Percentiles rank a stretch among this genome's conserved stretches.
Conservation (phyloP, 2,888 invertebrate genomes). For the Gerris lacustris region DNA sequence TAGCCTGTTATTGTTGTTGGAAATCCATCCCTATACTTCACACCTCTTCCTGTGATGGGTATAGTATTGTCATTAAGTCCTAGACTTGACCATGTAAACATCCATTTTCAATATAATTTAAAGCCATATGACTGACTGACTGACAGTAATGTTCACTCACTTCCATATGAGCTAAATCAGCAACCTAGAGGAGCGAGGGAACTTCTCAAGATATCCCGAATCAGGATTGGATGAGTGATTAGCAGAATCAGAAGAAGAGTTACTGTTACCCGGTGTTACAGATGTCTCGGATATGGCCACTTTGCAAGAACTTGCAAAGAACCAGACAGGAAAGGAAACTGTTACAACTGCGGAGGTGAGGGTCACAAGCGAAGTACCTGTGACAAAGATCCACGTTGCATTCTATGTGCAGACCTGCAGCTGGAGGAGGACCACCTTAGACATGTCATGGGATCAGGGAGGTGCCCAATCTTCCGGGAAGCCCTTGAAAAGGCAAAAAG, state of each 20-base stretch:
- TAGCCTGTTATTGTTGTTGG: no score
- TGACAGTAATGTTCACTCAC: no score
- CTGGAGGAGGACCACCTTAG: conserved; percentile 13
- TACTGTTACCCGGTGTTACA: conserved; percentile 17
- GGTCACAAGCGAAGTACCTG: conserved; percentile 25
- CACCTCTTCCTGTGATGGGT: no score
- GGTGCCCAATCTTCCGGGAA: neutral
- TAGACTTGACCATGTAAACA: no score
- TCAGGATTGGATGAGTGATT: neutral
- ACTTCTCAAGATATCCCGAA: neutral
- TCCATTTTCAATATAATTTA: no score
- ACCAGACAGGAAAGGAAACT: conserved; percentile 24
- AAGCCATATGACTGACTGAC: no score
- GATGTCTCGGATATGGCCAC: conserved; percentile 18
- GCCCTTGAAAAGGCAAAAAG: neutral
- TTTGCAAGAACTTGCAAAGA: conserved; percentile 14
- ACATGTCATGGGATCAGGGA: neutral
- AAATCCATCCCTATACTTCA: no score
- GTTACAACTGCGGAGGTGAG: conserved; percentile 26
- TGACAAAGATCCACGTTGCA: conserved; percentile 17
- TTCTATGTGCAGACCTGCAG: conserved; percentile 23
- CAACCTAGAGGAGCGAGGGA: neutral
- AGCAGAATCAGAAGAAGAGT: conserved; percentile 11
- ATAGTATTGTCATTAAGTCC: no score
- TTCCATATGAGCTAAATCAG: no score